A percentile compares a stretch with the other conserved stretches of the same genome.
Evolutionary conservation across 2,888 invertebrate species (phyloP).

Genomic region (Calephelis perditalis): DNA sequence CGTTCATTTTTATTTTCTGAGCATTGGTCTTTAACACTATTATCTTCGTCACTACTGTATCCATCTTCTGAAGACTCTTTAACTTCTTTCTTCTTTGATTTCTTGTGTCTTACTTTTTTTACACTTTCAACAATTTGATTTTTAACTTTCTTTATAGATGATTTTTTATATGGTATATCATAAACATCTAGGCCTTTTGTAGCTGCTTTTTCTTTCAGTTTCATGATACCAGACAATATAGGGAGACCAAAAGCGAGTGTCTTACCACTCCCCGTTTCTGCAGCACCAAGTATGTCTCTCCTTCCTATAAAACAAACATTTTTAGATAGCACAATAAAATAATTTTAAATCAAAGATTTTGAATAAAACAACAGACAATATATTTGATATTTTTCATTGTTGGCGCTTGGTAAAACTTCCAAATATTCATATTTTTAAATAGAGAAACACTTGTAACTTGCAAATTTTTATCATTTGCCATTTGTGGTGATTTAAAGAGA

Average conservation of each 20-base stretch:
- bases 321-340: not conserved
- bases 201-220: constrained; percentile 75
- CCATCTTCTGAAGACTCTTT: constrained; percentile 65
- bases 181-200: constrained; percentile 56
- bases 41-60: constrained; percentile 50
- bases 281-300: constrained; percentile 97
- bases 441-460: too few relatives aligned
- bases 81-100: constrained; percentile 33
- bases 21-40: constrained; percentile 27
- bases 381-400: too few relatives aligned
- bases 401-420: too few relatives aligned
- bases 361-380: too few relatives aligned
- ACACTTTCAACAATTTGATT: constrained; percentile 27
- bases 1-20: constrained; percentile 22
- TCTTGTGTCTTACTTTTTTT: constrained; percentile 29
- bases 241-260: constrained; percentile 98
- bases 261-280: constrained; percentile 99
- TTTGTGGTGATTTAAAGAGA: too few relatives aligned
- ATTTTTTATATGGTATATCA: constrained; percentile 59
- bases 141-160: constrained; percentile 45
- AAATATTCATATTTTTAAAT: too few relatives aligned
- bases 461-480: too few relatives aligned
- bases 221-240: constrained; percentile 90
- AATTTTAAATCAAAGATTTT: too few relatives aligned
- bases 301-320: constrained; percentile 64